Conservation (phyloP, 37 sponge, comb jelly and placozoan species). For the Dysidea cf. avara region DNA sequence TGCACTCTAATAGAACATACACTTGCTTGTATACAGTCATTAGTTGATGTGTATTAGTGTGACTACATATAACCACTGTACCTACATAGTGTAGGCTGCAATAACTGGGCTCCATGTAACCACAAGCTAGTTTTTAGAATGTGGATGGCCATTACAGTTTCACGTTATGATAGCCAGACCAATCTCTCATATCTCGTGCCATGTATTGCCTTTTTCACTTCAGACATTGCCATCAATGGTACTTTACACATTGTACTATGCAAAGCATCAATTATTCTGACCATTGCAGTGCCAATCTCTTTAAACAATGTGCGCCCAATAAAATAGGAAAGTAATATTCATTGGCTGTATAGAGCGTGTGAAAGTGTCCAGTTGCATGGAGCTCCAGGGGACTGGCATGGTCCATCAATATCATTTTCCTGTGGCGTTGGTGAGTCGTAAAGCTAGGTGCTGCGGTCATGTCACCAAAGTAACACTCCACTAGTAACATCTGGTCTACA, state of each 20-base stretch:
- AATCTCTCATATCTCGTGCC: conserved; percentile 61
- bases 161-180: conserved; percentile 41
- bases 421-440: conserved; percentile 33
- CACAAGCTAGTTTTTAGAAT: too few species aligned
- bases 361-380: conserved; percentile 34
- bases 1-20: too few species aligned
- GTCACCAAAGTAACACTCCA: conserved; percentile 67
- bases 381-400: conserved; percentile 86
- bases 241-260: conserved; percentile 11
- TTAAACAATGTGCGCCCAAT: conserved; percentile 84
- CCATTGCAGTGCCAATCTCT: conserved; percentile 75
- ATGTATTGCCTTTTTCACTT: conserved; percentile 63
- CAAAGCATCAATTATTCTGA: conserved; percentile 4
- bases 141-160: conserved; percentile 42
- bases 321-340: conserved; percentile 64
- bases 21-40: too few species aligned
- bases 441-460: conserved; percentile 53
- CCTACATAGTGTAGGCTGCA: too few species aligned
- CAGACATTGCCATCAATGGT: conserved; percentile 49
- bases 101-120: too few species aligned
- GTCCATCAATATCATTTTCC: conserved; percentile 79
- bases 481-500: conserved; percentile 76
- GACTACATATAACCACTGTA: too few species aligned
- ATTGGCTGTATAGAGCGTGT: conserved; percentile 36
- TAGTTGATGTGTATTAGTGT: too few species aligned